Conservation (phyloP, 1,140 invertebrate genomes). For the Zaprionus nigranus region DNA sequence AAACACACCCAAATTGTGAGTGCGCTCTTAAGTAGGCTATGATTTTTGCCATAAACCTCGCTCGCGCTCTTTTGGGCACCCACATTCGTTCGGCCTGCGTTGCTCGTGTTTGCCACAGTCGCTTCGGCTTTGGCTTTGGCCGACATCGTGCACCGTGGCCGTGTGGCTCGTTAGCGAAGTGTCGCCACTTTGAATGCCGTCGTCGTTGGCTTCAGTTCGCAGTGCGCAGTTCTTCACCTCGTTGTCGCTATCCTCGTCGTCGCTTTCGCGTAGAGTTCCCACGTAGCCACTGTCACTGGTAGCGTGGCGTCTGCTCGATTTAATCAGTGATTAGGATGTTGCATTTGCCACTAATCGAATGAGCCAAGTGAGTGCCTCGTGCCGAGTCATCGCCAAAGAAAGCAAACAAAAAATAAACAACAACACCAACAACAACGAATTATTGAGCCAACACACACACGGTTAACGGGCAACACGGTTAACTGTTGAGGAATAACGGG, state of each 20-base stretch:
- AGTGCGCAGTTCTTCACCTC: constrained; percentile 23
- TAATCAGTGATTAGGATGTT: constrained; percentile 63
- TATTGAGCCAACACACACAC: constrained; percentile 5
- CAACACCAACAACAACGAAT: not conserved
- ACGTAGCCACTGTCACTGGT: not conserved
- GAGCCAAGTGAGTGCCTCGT: constrained; percentile 47
- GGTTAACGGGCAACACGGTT: not conserved
- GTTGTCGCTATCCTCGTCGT: constrained; percentile 15
- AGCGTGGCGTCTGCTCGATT: constrained; percentile 53
- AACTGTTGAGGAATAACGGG: constrained; percentile 23
- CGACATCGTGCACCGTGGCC: constrained; percentile 26
- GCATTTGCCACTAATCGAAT: constrained; percentile 48
- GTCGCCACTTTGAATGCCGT: constrained; percentile 72
- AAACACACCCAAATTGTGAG: constrained; percentile 59
- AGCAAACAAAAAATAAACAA: constrained; percentile 1
- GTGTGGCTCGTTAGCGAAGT: constrained; percentile 35
- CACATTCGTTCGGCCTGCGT: not conserved
- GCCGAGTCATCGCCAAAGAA: constrained; percentile 20
- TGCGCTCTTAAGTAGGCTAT: constrained; percentile 34
- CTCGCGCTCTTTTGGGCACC: not conserved
- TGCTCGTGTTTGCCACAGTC: constrained; percentile 5
- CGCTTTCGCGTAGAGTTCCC: constrained; percentile 12
- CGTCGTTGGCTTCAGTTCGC: constrained; percentile 73
- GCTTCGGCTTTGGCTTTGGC: constrained; percentile 12
- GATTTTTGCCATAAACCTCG: constrained; percentile 32